Evolutionary conservation across 2,113 vertebrate genomes (phyloP).

Genomic region (Recurvirostra avosetta): DNA sequence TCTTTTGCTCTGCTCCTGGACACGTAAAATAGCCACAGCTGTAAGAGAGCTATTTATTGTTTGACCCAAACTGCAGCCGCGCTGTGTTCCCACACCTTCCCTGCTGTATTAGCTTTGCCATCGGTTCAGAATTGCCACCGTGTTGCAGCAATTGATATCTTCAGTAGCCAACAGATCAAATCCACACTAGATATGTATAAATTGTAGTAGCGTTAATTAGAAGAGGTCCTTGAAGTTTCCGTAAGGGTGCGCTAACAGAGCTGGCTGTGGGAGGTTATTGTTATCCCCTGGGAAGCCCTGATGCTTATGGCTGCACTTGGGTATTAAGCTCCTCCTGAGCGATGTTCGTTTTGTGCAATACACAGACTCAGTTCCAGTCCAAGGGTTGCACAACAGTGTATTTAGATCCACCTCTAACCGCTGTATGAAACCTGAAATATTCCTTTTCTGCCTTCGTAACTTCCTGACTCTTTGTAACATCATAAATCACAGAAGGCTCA

Average conservation of each 20-base stretch:
- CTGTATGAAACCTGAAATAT: background rate
- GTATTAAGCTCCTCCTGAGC: background rate
- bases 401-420: background rate
- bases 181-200: accelerated
- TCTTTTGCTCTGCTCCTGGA: background rate
- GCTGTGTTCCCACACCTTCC: accelerated
- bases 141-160: background rate
- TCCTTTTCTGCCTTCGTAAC: background rate
- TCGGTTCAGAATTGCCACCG: accelerated
- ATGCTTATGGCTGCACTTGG: background rate
- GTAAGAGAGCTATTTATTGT: background rate
- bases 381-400: background rate
- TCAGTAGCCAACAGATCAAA: background rate
- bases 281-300: background rate
- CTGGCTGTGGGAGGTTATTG: background rate
- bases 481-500: background rate
- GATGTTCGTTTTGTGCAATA: background rate
- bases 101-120: background rate
- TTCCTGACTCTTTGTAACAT: background rate
- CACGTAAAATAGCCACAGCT: accelerated
- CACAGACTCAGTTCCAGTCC: background rate
- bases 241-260: background rate
- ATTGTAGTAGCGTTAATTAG: background rate
- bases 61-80: background rate
- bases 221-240: background rate